Evolutionary conservation across 2,888 invertebrate genomes (phyloP).

Genomic region (Noctua fimbriata): DNA sequence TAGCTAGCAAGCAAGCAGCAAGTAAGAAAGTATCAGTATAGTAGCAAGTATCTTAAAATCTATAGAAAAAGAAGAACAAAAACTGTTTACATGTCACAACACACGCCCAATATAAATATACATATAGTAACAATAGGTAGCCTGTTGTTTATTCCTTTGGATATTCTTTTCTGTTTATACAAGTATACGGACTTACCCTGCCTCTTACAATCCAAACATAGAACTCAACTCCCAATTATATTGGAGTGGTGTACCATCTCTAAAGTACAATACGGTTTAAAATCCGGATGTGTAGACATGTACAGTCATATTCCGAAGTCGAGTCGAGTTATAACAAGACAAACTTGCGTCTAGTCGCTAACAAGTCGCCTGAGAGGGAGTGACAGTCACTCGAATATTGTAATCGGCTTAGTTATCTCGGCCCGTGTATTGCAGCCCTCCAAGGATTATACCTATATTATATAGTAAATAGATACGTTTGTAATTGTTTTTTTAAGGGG

Average conservation of each 20-base stretch:
- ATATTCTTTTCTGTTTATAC: neutral
- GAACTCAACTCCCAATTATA: conserved; percentile 61
- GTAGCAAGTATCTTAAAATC: neutral
- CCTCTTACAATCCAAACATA: conserved; percentile 15
- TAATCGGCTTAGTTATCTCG: conserved; percentile 82
- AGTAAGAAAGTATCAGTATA: no score
- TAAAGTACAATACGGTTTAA: conserved; percentile 65
- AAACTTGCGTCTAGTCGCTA: conserved; percentile 80
- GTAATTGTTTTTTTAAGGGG: conserved; percentile 19
- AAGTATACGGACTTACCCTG: neutral
- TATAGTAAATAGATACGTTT: conserved; percentile 30
- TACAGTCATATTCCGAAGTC: conserved; percentile 67
- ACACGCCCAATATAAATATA: neutral
- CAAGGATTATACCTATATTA: conserved; percentile 57
- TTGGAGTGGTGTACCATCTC: conserved; percentile 55
- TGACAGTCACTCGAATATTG: conserved; percentile 75
- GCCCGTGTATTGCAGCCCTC: conserved; percentile 71
- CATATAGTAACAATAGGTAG: neutral
- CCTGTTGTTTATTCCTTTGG: neutral
- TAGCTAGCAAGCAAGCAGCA: no score
- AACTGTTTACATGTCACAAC: neutral
- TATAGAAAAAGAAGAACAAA: neutral
- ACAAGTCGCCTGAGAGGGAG: conserved; percentile 76
- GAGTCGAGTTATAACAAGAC: conserved; percentile 81
- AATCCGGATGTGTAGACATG: conserved; percentile 69